Conservation (phyloP, 2,113 vertebrate genomes). For the Syngnathus floridae region DNA sequence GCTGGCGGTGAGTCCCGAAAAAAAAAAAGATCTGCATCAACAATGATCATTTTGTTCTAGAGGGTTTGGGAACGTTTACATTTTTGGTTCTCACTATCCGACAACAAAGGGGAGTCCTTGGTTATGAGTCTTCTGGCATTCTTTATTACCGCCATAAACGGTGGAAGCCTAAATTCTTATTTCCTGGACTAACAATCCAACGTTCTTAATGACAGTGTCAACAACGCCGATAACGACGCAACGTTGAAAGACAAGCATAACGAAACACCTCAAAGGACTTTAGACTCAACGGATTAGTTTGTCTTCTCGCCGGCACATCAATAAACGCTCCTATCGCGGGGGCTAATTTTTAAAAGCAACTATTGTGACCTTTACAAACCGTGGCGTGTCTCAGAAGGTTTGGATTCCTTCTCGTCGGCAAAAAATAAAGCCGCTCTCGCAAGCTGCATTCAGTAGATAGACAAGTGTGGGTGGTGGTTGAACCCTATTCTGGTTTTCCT, state of each 20-base stretch:
- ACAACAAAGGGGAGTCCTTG: not conserved
- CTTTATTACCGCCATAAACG: not conserved
- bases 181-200: not conserved
- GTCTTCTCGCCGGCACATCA: not conserved
- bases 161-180: not conserved
- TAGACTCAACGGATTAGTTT: constrained; percentile 6
- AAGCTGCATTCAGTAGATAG: constrained; percentile 31
- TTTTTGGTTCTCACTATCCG: not conserved
- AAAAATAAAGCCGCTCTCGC: constrained; percentile 1
- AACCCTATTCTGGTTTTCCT: constrained; percentile 26
- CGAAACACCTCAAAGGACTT: not conserved
- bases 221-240: not conserved
- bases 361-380: not conserved
- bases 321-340: constrained; percentile 10
- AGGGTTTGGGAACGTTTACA: not conserved
- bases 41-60: no score
- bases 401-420: not conserved
- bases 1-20: constrained; percentile 13
- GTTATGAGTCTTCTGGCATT: not conserved
- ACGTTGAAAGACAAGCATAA: not conserved
- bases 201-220: not conserved
- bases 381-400: not conserved
- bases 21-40: not conserved
- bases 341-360: not conserved
- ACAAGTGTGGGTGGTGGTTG: constrained; percentile 37